Percentiles rank a stretch among this genome's conserved stretches.
Evolutionary conservation across 2,797 vertebrate genomes (phyloP).

Genomic region (Notolepis coatsorum): DNA sequence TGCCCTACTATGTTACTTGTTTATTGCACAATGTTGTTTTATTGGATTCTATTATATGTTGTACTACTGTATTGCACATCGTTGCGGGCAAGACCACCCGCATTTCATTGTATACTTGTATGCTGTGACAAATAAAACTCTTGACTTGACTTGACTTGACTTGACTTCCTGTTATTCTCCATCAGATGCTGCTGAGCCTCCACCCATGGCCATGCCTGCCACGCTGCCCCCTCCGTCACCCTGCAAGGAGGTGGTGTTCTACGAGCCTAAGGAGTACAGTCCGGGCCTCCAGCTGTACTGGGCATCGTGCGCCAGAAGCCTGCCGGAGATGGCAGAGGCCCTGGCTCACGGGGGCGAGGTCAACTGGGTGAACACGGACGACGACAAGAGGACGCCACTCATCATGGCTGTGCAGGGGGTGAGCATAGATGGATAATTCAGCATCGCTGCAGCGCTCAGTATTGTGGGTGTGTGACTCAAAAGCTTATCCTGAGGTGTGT

Average conservation of each 20-base stretch:
- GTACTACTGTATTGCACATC: no score
- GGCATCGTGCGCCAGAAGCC: constrained; percentile 90
- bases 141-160: no score
- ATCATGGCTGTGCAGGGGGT: constrained; percentile 98
- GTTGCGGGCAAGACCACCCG: no score
- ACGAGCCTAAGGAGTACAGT: constrained; percentile 83
- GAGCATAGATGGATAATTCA: constrained; percentile 33
- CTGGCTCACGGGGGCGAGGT: constrained; percentile 94
- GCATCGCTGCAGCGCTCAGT: background rate
- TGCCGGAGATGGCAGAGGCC: constrained; percentile 96
- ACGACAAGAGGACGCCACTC: constrained; percentile 91
- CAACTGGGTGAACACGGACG: constrained; percentile 93
- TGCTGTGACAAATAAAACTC: no score
- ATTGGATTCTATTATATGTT: no score
- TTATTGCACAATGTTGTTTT: no score
- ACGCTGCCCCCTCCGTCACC: constrained; percentile 62
- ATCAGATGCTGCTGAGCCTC: constrained; percentile 59
- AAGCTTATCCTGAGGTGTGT: background rate
- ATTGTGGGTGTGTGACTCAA: background rate
- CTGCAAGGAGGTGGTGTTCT: constrained; percentile 83
- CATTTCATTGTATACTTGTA: no score
- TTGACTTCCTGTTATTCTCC: background rate
- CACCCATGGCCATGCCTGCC: constrained; percentile 65
- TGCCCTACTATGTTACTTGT: no score
- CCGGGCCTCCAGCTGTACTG: constrained; percentile 91